Percentiles rank a stretch among this genome's conserved stretches.
These are phyloP conservation scores for Pardosa pseudoannulata DNA, from an alignment of 2,888 invertebrate species.

Conservation along the genomic window DNA sequence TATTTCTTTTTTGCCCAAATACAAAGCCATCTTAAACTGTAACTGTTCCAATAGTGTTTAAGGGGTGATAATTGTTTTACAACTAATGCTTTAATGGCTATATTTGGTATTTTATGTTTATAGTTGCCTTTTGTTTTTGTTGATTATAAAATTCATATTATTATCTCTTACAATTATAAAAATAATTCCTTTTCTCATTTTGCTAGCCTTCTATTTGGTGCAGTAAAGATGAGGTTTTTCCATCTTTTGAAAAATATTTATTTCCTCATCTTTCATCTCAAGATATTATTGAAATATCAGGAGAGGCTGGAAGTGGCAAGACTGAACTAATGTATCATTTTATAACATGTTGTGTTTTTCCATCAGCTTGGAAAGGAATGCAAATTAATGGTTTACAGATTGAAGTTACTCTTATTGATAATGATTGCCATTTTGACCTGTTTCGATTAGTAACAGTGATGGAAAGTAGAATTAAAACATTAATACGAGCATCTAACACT, in stretches of 20 bases:
- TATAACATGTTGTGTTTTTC: constrained; percentile 30
- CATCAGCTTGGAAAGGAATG: constrained; percentile 21
- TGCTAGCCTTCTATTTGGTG: background rate
- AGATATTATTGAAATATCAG: constrained; percentile 44
- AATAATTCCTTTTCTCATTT: no score
- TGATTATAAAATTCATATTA: no score
- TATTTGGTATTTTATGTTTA: no score
- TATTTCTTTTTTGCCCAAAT: no score
- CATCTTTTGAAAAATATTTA: background rate
- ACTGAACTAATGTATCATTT: constrained; percentile 48
- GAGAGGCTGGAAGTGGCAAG: constrained; percentile 40
- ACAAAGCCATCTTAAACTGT: no score
- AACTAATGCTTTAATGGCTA: no score
- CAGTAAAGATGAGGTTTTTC: background rate
- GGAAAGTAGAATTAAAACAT: constrained; percentile 19
- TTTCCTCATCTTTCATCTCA: constrained; percentile 12
- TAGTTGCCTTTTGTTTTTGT: no score
- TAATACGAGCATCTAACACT: no score
- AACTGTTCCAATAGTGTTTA: no score
- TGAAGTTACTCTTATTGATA: constrained; percentile 36
- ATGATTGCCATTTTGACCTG: constrained; percentile 36
- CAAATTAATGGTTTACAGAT: constrained; percentile 1
- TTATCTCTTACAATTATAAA: no score
- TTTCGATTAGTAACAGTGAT: constrained; percentile 29
- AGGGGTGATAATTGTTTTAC: no score